phyloP scores from a whole-genome alignment of 2,797 vertebrate species.

The Rallus crepitans region DNA sequence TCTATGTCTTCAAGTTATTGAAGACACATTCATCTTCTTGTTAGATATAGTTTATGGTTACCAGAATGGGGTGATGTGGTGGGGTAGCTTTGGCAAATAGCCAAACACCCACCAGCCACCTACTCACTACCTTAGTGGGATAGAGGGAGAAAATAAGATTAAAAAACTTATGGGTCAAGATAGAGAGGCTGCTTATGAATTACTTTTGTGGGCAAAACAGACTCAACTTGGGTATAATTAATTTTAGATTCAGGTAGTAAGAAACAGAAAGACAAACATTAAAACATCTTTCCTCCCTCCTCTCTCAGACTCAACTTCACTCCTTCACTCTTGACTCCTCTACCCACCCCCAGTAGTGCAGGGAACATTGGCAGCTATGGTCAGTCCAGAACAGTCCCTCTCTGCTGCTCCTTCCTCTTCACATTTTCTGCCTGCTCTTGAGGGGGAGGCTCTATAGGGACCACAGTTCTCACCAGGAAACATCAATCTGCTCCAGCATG shows the following conservation, averaged over 20 bases:
- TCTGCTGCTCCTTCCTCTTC: neutral
- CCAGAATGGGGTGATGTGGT: neutral
- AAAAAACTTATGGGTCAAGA: neutral
- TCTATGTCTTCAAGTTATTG: neutral
- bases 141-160: neutral
- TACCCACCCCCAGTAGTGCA: neutral
- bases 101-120: accelerated
- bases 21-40: neutral
- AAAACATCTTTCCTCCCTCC: neutral
- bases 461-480: neutral
- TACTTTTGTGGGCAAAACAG: neutral
- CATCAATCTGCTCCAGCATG: neutral
- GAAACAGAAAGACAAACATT: neutral
- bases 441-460: accelerated
- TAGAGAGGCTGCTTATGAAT: neutral
- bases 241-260: neutral
- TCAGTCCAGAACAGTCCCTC: neutral
- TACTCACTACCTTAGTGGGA: too few relatives aligned
- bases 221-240: neutral
- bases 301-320: neutral
- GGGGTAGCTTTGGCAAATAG: neutral
- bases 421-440: neutral
- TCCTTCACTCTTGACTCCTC: neutral
- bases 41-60: neutral
- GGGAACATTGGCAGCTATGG: neutral